phyloP scores from a whole-genome alignment of 2,797 vertebrate species.

The Kryptopterus vitreolus region DNA sequence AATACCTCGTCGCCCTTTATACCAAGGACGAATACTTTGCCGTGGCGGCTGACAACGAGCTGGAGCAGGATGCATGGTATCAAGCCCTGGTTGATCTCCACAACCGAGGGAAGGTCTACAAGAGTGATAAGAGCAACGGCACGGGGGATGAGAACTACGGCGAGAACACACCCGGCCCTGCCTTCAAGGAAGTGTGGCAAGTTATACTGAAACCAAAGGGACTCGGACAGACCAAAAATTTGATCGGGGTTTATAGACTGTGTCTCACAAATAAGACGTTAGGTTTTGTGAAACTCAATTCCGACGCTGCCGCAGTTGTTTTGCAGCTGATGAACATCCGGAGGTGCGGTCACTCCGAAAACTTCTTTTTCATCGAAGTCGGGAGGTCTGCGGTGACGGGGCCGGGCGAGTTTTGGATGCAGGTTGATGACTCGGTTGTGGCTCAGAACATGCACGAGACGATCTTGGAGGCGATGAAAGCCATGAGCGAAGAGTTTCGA shows the following conservation, averaged over 20 bases:
- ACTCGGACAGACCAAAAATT: constrained; percentile 84
- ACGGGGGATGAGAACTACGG: constrained; percentile 74
- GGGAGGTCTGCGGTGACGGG: constrained; percentile 84
- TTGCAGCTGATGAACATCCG: constrained; percentile 87
- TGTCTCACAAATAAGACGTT: constrained; percentile 88
- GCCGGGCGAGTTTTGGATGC: constrained; percentile 89
- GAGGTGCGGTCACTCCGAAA: constrained; percentile 85
- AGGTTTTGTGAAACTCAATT: constrained; percentile 86
- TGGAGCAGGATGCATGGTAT: constrained; percentile 86
- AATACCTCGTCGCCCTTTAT: constrained; percentile 86
- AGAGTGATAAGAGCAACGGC: constrained; percentile 61
- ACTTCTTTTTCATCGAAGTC: constrained; percentile 90
- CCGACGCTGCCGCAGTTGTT: constrained; percentile 83
- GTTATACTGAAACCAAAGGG: constrained; percentile 88
- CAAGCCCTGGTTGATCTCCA: constrained; percentile 83
- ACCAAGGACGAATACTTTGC: constrained; percentile 88
- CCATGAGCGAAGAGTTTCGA: constrained; percentile 87
- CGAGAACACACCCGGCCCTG: constrained; percentile 77
- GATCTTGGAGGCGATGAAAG: constrained; percentile 86
- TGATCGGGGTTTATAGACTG: constrained; percentile 87
- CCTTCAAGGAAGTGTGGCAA: constrained; percentile 89
- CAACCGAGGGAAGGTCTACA: constrained; percentile 80
- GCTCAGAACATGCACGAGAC: constrained; percentile 60
- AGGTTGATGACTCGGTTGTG: constrained; percentile 85
- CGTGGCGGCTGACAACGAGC: constrained; percentile 83